phyloP scores from a whole-genome alignment of 2,888 invertebrate genomes.

The Idaea dimidiata region DNA sequence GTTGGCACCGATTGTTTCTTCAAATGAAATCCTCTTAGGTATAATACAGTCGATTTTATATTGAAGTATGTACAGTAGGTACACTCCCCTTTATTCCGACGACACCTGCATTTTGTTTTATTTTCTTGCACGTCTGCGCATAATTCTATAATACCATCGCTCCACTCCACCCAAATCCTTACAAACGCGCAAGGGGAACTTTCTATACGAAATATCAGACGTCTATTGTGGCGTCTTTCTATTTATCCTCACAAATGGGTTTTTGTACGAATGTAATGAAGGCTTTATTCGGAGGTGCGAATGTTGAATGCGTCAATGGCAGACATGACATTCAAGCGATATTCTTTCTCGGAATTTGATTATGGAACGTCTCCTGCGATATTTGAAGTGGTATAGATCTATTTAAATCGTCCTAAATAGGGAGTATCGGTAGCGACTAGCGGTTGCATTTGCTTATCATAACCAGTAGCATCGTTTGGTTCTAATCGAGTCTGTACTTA shows the following conservation, averaged over 20 bases:
- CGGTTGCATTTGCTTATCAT: slow-evolving; percentile 15
- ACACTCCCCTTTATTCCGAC: slow-evolving; percentile 44
- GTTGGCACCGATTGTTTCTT: background rate
- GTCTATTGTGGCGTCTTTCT: slow-evolving; percentile 63
- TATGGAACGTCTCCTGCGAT: slow-evolving; percentile 31
- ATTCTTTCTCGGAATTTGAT: slow-evolving; percentile 41
- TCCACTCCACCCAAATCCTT: slow-evolving; percentile 64
- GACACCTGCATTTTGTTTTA: slow-evolving; percentile 74
- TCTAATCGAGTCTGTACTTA: slow-evolving; percentile 12
- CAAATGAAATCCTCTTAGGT: background rate
- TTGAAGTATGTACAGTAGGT: background rate
- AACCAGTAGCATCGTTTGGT: slow-evolving; percentile 11
- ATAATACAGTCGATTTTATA: background rate
- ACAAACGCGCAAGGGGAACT: slow-evolving; percentile 60
- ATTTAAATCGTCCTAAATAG: background rate
- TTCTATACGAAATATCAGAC: slow-evolving; percentile 74
- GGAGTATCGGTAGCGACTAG: slow-evolving; percentile 5
- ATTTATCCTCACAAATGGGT: slow-evolving; percentile 71
- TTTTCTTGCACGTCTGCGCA: slow-evolving; percentile 69
- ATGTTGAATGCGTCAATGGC: slow-evolving; percentile 56
- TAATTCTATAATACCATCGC: slow-evolving; percentile 70
- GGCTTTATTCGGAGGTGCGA: slow-evolving; percentile 75
- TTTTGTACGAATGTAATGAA: slow-evolving; percentile 74
- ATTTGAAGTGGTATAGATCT: slow-evolving; percentile 9
- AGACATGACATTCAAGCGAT: slow-evolving; percentile 45